phyloP scores from a whole-genome alignment of 2,888 invertebrate genomes.

The Erebia epiphron region DNA sequence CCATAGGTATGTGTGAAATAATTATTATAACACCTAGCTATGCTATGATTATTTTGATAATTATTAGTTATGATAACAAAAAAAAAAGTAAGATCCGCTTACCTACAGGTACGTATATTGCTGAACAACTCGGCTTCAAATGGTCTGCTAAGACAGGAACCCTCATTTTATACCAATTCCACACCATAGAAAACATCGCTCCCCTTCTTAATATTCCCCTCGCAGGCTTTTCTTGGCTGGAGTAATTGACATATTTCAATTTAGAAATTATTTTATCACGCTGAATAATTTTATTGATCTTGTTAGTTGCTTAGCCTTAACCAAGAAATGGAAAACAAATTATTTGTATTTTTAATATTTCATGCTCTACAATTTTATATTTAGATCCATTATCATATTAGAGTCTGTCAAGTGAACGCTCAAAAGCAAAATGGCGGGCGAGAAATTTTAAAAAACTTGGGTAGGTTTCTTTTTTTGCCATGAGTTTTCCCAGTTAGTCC shows the following conservation, averaged over 20 bases:
- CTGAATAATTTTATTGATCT: conserved; percentile 51
- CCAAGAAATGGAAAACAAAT: conserved; percentile 14
- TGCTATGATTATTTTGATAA: too few relatives aligned
- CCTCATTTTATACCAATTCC: conserved; percentile 57
- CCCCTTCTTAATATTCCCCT: conserved; percentile 80
- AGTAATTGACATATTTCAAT: conserved; percentile 78
- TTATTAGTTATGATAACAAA: too few relatives aligned
- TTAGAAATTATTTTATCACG: conserved; percentile 65
- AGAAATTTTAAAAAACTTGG: too few relatives aligned
- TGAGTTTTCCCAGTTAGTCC: too few relatives aligned
- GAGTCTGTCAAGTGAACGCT: too few relatives aligned
- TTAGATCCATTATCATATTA: neutral
- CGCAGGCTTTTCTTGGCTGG: conserved; percentile 56
- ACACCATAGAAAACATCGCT: conserved; percentile 60
- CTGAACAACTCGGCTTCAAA: conserved; percentile 44
- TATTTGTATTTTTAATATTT: neutral
- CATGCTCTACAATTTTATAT: neutral
- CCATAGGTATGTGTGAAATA: too few relatives aligned
- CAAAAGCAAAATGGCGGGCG: too few relatives aligned
- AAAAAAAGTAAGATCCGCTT: neutral
- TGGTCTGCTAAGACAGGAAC: conserved; percentile 48
- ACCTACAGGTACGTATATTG: conserved; percentile 32
- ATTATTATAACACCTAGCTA: too few relatives aligned
- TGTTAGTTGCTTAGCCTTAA: conserved; percentile 47
- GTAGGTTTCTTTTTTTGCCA: too few relatives aligned